A percentile compares a stretch with the other conserved stretches of the same genome.
Conservation (phyloP, 2,113 vertebrate genomes). For the Crotalus helleri region DNA sequence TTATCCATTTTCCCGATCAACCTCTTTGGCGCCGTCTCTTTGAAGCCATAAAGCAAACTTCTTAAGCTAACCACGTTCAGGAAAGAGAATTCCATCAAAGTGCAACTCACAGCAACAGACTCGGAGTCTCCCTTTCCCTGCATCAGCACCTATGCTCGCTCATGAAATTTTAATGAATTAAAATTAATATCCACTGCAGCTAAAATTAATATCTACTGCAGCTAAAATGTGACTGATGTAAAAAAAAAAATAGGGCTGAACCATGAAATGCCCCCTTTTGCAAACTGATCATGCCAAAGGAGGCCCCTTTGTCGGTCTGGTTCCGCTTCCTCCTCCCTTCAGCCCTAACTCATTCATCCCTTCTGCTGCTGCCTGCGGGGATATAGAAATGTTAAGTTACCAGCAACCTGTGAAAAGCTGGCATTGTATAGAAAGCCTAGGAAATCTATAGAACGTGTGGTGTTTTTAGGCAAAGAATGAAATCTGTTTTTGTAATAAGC, state of each 20-base stretch:
- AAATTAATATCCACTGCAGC: too few relatives aligned
- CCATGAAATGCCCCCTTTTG: neutral
- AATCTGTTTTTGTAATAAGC: too few relatives aligned
- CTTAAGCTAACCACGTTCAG: neutral
- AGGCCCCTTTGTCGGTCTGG: rapidly evolving
- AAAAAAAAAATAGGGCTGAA: neutral
- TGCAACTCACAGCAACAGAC: neutral
- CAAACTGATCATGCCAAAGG: neutral
- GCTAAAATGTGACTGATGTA: neutral
- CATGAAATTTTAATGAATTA: neutral
- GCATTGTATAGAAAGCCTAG: too few relatives aligned
- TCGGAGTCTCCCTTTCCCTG: neutral
- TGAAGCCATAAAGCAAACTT: neutral
- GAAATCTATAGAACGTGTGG: too few relatives aligned
- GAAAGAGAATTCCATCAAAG: neutral
- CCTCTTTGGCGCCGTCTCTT: neutral
- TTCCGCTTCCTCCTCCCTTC: neutral
- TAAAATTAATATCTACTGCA: too few relatives aligned
- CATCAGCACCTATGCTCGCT: neutral
- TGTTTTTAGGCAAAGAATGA: too few relatives aligned
- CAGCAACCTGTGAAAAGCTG: too few relatives aligned
- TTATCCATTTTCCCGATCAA: neutral
- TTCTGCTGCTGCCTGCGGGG: neutral
- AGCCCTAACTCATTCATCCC: neutral
- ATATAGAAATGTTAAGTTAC: neutral